Base-by-base conservation (phyloP, 2,888 invertebrate genomes). In the Drosophila mimica region DNA sequence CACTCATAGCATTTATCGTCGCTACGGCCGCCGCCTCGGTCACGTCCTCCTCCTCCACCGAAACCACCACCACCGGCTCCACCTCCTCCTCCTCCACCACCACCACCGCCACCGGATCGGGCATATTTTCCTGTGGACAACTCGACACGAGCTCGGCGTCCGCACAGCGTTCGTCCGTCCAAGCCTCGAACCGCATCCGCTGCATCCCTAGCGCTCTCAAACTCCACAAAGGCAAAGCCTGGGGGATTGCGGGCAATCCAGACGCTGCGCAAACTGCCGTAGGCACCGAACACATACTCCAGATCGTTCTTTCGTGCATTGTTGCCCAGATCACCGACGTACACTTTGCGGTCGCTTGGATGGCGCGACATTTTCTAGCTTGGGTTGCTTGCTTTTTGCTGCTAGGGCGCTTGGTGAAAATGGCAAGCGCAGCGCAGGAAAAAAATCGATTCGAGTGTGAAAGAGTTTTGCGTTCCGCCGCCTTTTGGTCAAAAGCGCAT, bases 211-310 rank as follows among this genome's bases (percentile, higher is more conserved):
- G 97, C 95, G 93, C 99, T 98, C 94, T 98, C 98, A 92, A 97
- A 98, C 92, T 98, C 98, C 3, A 98, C 97, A 93, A 98, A 98
- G 9, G 98, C 98, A 93, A 98, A 98, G 61, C 98, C 99, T 68
- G 99, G 98, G 15, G 93, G 93, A 93, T 99, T 98, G 83, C 98
- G 95, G 0, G 99, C 99, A n/a, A 99, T 98, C 99, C 99, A 99
- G 53, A 99, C 98, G 94, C 98, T 98, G 89, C 97, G 95, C 85
- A 99, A 94, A 1, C 97, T 96, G 15, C 99, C 99, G 92, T 98
- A 99, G 89, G 98, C 97, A 70, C 97, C 96, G 94, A 99, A 99
- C 20, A 97, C 97, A 92, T 98, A 97, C 94, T 99, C 98, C 66
- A 98, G 94, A 93, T 98, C 98, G 89, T 98, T 97, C 94, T 98